Evolutionary conservation across 2,797 vertebrate genomes (phyloP).

Genomic region (Serranus cabrilla): DNA sequence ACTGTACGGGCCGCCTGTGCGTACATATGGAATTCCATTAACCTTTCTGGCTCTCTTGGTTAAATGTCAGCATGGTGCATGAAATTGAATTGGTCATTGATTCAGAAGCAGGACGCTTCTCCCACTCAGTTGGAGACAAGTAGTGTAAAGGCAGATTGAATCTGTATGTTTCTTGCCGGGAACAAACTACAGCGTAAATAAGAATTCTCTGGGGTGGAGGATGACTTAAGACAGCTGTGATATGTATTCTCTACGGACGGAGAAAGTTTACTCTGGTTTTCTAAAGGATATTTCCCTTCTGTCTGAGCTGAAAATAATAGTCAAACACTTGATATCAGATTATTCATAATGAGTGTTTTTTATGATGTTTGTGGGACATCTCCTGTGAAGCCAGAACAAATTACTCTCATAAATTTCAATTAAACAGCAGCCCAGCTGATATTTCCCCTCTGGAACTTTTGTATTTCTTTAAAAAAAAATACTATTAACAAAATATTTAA

Average conservation of each 20-base stretch:
- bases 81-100: conserved; percentile 85
- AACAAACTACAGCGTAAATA: conserved; percentile 51
- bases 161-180: conserved; percentile 28
- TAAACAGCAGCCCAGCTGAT: conserved; percentile 1
- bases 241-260: conserved; percentile 20
- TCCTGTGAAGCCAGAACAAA: background rate
- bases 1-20: conserved; percentile 64
- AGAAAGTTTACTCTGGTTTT: conserved; percentile 23
- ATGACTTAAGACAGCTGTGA: conserved; percentile 39
- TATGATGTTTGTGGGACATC: conserved; percentile 1
- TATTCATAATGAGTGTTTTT: conserved; percentile 21
- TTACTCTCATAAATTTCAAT: background rate
- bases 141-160: conserved; percentile 51
- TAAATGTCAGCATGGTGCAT: conserved; percentile 84
- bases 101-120: conserved; percentile 74
- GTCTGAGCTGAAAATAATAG: conserved; percentile 4
- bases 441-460: background rate
- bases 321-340: conserved; percentile 8
- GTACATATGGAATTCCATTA: conserved; percentile 84
- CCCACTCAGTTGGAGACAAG: conserved; percentile 61
- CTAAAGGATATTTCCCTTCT: background rate
- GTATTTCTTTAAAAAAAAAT: background rate
- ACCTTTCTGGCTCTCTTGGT: conserved; percentile 81
- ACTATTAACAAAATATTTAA: background rate
- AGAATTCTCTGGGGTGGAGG: conserved; percentile 20